Base-by-base conservation (phyloP, 2,797 vertebrate genomes). In the Hoplostethus atlanticus region DNA sequence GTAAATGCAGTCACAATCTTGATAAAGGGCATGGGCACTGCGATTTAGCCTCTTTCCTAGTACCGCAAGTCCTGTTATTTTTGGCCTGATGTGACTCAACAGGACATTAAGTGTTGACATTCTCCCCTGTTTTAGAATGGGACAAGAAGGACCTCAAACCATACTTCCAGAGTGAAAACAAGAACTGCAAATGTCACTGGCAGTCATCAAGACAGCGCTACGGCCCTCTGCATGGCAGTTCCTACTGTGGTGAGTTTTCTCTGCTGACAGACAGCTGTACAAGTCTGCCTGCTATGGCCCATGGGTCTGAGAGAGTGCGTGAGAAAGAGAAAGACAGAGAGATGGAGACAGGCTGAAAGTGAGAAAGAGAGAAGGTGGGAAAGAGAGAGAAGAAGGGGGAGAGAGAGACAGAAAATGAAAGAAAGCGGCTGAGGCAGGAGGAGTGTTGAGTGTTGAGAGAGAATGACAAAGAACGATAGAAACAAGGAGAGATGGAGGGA, bases 171-270 rank as follows among this genome's bases (percentile, higher is more conserved):
- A 52, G 28, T 10, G 30, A n/a, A 31, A 54, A 30, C 6, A 71
- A 68, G 71, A 63, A 77, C 75, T 70, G 65, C 66, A 86, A 85
- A 89, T 84, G 87, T 88, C 84, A 82, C 68, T 62, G 58, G 69
- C 57, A 82, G 73, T 77, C 73, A 83, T 78, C 68, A 83, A 72
- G 58, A 73, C 72, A 68, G 64, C 75, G 64, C 34, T 50, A 28
- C 58, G 58, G 62, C 42, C 71, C 77, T 75, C 47, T 57, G 68
- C 63, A 13, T 70, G 81, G 52, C 79, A 73, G 76, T 40, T 75
- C 72, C 71, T 62, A 81, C 69, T 59, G 75, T 61, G 62, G 59
- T 9, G 66, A 79, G 70, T 59, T 68, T 55, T 61, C 76, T 59
- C 52, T 5, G 53, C 71, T 85, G 87, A 88, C 84, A 90, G 84